Percentiles rank a stretch among this genome's conserved stretches.
These are phyloP conservation scores for Oxygymnocypris stewartii DNA, from an alignment of 2,113 vertebrate genomes.

Conservation along the genomic window DNA sequence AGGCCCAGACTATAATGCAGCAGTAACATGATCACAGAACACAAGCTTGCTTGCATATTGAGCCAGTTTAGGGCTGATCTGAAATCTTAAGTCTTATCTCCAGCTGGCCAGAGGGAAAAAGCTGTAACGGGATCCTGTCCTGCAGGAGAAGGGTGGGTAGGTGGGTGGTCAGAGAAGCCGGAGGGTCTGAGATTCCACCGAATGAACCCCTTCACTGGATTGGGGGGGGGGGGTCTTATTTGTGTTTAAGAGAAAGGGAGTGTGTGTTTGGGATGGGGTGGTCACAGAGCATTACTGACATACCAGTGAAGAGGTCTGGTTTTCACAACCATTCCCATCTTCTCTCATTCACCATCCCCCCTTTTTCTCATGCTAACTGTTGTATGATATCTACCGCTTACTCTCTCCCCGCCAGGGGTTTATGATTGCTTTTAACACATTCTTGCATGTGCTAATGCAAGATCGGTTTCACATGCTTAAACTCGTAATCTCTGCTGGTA, in stretches of 20 bases:
- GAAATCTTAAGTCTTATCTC: slow-evolving; percentile 46
- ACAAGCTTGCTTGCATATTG: slow-evolving; percentile 20
- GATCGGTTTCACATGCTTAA: slow-evolving; percentile 6
- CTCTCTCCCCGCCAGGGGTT: background rate
- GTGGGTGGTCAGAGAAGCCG: slow-evolving; percentile 36
- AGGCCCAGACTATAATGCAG: slow-evolving; percentile 31
- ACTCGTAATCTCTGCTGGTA: background rate
- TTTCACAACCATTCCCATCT: slow-evolving; percentile 38
- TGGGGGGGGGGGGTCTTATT: slow-evolving; percentile 20
- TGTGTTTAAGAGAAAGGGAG: slow-evolving; percentile 23
- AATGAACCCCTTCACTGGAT: slow-evolving; percentile 21
- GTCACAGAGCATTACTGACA: slow-evolving; percentile 53
- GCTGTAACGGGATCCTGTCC: slow-evolving; percentile 45
- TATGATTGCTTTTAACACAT: slow-evolving; percentile 36
- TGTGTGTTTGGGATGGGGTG: background rate
- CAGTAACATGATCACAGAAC: slow-evolving; percentile 47
- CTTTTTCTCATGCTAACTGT: slow-evolving; percentile 2
- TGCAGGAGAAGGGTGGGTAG: slow-evolving; percentile 47
- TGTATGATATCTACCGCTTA: background rate
- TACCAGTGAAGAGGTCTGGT: slow-evolving; percentile 51
- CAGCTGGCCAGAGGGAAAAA: slow-evolving; percentile 39
- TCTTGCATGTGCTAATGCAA: slow-evolving; percentile 24
- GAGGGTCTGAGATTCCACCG: slow-evolving; percentile 34
- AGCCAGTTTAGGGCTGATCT: slow-evolving; percentile 27
- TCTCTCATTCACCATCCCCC: background rate